A percentile compares a stretch with the other conserved stretches of the same genome.
These are phyloP conservation scores for Cydia amplana DNA, from an alignment of 1,140 invertebrate genomes.

Conservation along the genomic window DNA sequence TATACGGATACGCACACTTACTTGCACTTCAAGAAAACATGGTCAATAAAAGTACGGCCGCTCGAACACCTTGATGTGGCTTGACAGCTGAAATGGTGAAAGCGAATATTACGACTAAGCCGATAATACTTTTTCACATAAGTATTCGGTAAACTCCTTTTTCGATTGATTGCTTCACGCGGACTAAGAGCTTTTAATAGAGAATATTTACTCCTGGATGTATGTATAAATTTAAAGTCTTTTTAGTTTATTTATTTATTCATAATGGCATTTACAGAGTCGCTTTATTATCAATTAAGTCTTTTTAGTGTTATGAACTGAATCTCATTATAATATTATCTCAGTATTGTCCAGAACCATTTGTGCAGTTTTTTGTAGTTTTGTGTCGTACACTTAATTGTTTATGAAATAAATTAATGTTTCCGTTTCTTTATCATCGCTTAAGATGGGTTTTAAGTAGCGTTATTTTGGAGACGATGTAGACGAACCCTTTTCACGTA, in stretches of 20 bases:
- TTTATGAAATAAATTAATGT: no score
- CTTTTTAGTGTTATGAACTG: no score
- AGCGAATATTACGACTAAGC: constrained; percentile 16
- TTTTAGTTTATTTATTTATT: no score
- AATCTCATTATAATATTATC: no score
- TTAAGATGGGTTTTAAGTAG: background rate
- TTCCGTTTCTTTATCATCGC: background rate
- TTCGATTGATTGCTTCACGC: constrained; percentile 37
- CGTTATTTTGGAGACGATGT: constrained; percentile 20
- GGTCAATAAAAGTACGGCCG: constrained; percentile 3
- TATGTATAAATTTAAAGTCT: background rate
- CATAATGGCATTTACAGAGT: no score
- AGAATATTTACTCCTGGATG: background rate
- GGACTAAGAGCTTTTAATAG: background rate
- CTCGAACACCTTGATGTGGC: constrained; percentile 10
- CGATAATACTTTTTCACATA: constrained; percentile 34
- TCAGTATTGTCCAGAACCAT: no score
- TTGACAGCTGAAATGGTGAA: constrained; percentile 30
- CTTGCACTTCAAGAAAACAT: background rate
- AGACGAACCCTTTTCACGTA: constrained; percentile 32
- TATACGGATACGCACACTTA: background rate
- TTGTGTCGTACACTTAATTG: no score
- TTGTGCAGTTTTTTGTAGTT: no score
- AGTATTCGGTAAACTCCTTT: constrained; percentile 36
- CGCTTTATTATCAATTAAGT: no score